Evolutionary conservation across 2,113 vertebrate genomes (phyloP), one percentile per base, ranked within the genome.

Genomic region (Dipodomys merriami): DNA sequence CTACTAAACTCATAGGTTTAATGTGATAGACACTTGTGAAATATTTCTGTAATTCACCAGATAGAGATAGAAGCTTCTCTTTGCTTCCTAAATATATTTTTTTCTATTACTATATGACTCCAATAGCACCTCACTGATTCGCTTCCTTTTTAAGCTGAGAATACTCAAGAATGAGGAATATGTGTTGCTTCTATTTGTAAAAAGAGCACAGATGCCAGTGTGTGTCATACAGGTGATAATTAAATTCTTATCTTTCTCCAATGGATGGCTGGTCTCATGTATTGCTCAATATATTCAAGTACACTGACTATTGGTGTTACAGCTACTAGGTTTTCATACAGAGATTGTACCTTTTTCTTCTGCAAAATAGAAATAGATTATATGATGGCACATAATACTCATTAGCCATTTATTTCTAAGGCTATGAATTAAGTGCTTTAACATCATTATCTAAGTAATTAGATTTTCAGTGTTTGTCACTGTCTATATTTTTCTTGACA

Each of bases 241-340:
- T 86, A 67, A 72, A 64, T 81, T 27, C 25, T 91, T 84, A 91
- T 44, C 53, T 88, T 74, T 83, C 30, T 89, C 68, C 19, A 91
- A 78, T 93, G 74, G 60, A 33, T 29, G 13, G 2, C n/a, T 90
- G 60, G 2, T 33, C 81, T 88, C 49, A 46, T 74, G 5, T 71
- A 76, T 82, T 86, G 65, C 29, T 73, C 10, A 20, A 4, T 68
- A 57, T 33, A 68, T 78, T 87, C 44, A 39, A 57, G 9, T 22
- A 78, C 60, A 35, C 25, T 62, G 23, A 16, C 27, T 68, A 10
- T 27, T 23, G 30, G 9, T 44, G 39, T 71, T 85, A 46, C 13
- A 74, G 27, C 29, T 79, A 16, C 27, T 65, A 6, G 78, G 9
- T 88, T 87, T 80, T 88, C 74, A 79, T 64, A 81, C 35, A 85